phyloP scores from a whole-genome alignment of 2,888 invertebrate species.

The Leptopilina myrica region DNA sequence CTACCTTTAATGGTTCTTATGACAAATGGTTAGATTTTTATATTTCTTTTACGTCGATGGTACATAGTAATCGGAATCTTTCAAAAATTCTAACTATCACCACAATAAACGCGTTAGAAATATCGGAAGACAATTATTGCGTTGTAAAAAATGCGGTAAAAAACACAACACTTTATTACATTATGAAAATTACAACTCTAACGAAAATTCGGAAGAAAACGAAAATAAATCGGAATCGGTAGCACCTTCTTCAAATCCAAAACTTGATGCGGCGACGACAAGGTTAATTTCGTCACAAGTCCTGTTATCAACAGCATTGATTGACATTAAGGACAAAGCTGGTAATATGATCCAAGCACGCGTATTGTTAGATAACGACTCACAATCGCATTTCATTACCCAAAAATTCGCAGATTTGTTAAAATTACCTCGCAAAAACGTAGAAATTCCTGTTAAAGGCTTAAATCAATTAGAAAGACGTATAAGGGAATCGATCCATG shows the following conservation, averaged over 20 bases:
- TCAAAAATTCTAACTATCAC: too few relatives aligned
- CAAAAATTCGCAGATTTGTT: neutral
- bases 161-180: neutral
- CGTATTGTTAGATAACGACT: neutral
- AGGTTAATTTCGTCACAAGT: neutral
- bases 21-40: too few relatives aligned
- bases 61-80: too few relatives aligned
- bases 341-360: neutral
- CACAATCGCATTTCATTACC: neutral
- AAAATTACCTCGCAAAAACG: neutral
- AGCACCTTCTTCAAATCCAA: neutral
- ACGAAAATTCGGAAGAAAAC: neutral
- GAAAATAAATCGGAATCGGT: neutral
- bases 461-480: conserved; percentile 7
- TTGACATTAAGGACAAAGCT: neutral
- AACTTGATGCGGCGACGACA: neutral
- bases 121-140: too few relatives aligned
- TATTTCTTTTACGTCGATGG: too few relatives aligned
- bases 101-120: too few relatives aligned
- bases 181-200: neutral
- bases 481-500: neutral
- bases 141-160: neutral
- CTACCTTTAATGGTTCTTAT: too few relatives aligned
- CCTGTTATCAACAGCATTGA: neutral
- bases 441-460: neutral